Evolutionary conservation across 2,113 vertebrate species (phyloP).

Genomic region (Heloderma charlesbogerti): DNA sequence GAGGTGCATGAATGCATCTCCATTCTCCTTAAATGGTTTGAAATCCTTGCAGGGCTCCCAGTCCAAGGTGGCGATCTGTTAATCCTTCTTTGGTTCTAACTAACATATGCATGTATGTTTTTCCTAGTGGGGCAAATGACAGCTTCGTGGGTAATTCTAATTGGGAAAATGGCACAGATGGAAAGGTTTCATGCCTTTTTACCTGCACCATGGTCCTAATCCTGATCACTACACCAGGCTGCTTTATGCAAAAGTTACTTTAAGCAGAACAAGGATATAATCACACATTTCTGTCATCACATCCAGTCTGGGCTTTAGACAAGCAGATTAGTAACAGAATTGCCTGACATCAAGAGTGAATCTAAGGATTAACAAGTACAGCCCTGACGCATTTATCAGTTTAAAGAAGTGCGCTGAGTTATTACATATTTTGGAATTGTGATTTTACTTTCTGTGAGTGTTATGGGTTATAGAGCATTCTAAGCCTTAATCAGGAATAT

Average conservation of each 20-base stretch:
- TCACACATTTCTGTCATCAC: background rate
- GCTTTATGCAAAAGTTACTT: background rate
- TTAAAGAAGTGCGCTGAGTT: background rate
- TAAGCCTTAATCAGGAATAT: background rate
- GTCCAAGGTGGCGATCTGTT: too few relatives aligned
- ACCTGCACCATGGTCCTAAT: background rate
- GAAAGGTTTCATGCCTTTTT: background rate
- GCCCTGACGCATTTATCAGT: background rate
- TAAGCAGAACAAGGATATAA: background rate
- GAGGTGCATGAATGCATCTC: too few relatives aligned
- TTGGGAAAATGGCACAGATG: too few relatives aligned
- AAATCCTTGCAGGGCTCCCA: too few relatives aligned
- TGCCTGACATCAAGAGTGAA: background rate
- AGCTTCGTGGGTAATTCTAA: too few relatives aligned
- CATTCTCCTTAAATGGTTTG: too few relatives aligned
- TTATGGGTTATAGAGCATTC: background rate
- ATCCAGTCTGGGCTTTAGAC: background rate
- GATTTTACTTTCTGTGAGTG: background rate
- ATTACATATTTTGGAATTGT: background rate
- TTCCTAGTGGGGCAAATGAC: too few relatives aligned
- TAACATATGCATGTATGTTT: too few relatives aligned
- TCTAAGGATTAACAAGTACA: background rate
- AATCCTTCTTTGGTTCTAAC: too few relatives aligned
- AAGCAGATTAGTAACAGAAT: background rate
- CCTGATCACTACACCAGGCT: background rate